These are phyloP conservation scores for Eurystomus glaucurus DNA, from an alignment of 2,797 vertebrate genomes.

Conservation along the genomic window DNA sequence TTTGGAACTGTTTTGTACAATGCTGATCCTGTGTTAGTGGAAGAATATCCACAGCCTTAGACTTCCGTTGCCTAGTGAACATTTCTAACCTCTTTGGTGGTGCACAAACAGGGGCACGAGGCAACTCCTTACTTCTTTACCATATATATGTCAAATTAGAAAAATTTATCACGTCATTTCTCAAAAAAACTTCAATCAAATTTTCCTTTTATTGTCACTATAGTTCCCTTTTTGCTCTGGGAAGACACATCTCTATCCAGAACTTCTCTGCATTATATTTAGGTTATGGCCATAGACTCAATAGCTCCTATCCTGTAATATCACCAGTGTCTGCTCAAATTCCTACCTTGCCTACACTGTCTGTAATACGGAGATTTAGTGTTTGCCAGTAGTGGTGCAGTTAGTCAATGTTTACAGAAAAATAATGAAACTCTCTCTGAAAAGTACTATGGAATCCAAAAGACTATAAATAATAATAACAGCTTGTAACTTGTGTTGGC, in stretches of 20 bases:
- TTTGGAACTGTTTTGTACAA: not conserved
- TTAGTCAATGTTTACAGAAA: not conserved
- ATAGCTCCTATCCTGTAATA: not conserved
- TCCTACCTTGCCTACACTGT: not conserved
- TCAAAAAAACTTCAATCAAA: not conserved
- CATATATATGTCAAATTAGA: not conserved
- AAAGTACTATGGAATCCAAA: not conserved
- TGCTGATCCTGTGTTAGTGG: not conserved
- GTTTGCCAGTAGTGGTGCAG: not conserved
- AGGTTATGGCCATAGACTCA: not conserved
- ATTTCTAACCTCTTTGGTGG: not conserved
- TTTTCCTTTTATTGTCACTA: not conserved
- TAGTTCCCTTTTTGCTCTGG: not conserved
- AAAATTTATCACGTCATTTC: rapidly evolving
- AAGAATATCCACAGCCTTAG: not conserved
- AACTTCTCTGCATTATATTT: not conserved
- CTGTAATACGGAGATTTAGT: not conserved
- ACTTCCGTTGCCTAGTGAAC: not conserved
- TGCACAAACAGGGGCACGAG: not conserved
- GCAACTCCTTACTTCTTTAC: not conserved
- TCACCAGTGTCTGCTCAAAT: not conserved
- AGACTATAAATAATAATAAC: not conserved
- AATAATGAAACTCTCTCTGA: not conserved
- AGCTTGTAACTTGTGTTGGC: not conserved
- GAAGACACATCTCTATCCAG: not conserved